Conservation (phyloP, 2,888 invertebrate genomes). For the Adineta ricciae region DNA sequence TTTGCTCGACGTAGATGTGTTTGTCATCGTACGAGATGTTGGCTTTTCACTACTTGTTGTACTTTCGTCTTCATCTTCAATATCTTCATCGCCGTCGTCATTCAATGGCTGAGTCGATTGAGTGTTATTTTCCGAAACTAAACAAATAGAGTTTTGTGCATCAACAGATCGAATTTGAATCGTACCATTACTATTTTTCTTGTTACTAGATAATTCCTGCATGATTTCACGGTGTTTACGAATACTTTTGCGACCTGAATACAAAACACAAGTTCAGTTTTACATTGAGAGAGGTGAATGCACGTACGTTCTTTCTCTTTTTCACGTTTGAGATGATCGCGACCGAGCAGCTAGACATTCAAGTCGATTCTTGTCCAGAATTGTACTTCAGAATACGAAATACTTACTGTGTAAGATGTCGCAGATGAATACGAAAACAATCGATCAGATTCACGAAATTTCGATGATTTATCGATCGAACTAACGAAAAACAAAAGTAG, state of each 20-base stretch:
- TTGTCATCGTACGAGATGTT: neutral
- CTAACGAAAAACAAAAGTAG: neutral
- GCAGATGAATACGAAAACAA: neutral
- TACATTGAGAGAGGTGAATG: neutral
- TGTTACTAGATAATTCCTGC: neutral
- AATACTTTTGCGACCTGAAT: neutral
- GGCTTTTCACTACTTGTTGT: neutral
- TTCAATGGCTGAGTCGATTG: neutral
- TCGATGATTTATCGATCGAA: neutral
- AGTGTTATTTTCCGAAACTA: neutral
- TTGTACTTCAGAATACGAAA: neutral
- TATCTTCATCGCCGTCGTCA: neutral
- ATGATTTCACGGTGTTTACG: slow-evolving; percentile 1
- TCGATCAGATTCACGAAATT: slow-evolving; percentile 9
- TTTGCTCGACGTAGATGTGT: neutral
- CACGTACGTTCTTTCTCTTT: neutral
- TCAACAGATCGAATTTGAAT: neutral
- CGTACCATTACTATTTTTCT: neutral
- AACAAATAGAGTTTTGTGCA: neutral
- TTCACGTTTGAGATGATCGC: neutral
- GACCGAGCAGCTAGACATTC: neutral
- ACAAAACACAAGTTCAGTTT: neutral
- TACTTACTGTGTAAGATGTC: neutral
- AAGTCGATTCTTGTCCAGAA: neutral
- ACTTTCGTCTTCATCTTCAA: neutral